phyloP scores from a whole-genome alignment of 2,888 invertebrate genomes.

The Eupsilia transversa region DNA sequence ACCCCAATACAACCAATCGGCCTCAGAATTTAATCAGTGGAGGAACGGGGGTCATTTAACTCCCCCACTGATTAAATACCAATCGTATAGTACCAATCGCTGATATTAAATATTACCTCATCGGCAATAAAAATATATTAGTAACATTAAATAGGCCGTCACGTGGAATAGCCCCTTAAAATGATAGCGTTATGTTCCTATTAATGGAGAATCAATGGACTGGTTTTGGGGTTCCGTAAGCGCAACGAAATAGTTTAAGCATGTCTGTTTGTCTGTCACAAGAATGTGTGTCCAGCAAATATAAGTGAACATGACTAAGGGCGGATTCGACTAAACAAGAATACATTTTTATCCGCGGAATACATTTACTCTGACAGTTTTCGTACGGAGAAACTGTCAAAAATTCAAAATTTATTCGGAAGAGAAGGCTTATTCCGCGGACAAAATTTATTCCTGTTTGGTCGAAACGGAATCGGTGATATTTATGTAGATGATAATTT shows the following conservation, averaged over 20 bases:
- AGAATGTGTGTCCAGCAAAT: neutral
- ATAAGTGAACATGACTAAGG: neutral
- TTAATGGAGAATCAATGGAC: conserved; percentile 41
- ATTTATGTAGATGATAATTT: neutral
- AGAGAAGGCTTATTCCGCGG: too few relatives aligned
- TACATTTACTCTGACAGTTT: too few relatives aligned
- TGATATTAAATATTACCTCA: conserved; percentile 62
- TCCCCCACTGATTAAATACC: conserved; percentile 49
- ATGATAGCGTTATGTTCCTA: conserved; percentile 38
- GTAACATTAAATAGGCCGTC: conserved; percentile 50
- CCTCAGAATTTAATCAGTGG: conserved; percentile 59
- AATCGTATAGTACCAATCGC: conserved; percentile 37
- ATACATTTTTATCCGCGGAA: too few relatives aligned
- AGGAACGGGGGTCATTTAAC: conserved; percentile 40
- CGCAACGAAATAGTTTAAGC: neutral
- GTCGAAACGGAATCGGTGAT: too few relatives aligned
- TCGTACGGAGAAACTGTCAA: too few relatives aligned
- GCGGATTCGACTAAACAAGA: too few relatives aligned
- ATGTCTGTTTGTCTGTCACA: neutral
- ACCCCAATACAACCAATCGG: conserved; percentile 40
- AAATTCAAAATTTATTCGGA: too few relatives aligned
- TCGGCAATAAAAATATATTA: conserved; percentile 66
- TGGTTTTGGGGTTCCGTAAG: conserved; percentile 13
- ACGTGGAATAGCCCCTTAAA: conserved; percentile 49
- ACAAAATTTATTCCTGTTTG: too few relatives aligned